A percentile compares a stretch with the other conserved stretches of the same genome.
These are phyloP conservation scores for Graphium colonna DNA, from an alignment of 2,888 invertebrate genomes.

Conservation along the genomic window DNA sequence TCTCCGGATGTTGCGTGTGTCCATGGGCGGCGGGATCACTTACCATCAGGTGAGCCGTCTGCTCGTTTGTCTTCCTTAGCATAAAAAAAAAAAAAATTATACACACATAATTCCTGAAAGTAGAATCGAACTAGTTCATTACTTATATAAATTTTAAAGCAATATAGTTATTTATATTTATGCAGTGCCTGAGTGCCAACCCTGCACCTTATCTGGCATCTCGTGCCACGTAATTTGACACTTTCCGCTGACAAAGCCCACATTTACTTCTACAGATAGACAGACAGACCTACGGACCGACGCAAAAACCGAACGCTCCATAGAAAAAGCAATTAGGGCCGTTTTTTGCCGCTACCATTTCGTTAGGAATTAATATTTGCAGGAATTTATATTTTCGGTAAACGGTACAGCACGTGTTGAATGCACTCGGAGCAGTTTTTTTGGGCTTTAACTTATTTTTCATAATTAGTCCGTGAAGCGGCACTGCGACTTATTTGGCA, in stretches of 20 bases:
- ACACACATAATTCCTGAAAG: too few relatives aligned
- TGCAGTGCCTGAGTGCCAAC: constrained; percentile 50
- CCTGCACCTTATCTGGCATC: constrained; percentile 66
- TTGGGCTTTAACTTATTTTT: constrained; percentile 74
- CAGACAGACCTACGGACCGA: constrained; percentile 51
- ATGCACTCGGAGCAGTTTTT: constrained; percentile 47
- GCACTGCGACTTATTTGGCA: too few relatives aligned
- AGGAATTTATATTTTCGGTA: constrained; percentile 51
- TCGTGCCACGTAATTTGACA: constrained; percentile 79
- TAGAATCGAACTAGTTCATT: too few relatives aligned
- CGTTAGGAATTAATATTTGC: constrained; percentile 70
- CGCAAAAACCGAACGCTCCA: constrained; percentile 60
- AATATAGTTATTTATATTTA: too few relatives aligned
- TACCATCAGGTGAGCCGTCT: too few relatives aligned
- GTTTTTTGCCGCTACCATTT: constrained; percentile 58
- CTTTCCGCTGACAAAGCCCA: constrained; percentile 77
- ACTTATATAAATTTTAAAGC: too few relatives aligned
- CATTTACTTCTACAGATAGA: constrained; percentile 54
- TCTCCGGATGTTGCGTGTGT: too few relatives aligned
- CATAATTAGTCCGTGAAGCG: constrained; percentile 75
- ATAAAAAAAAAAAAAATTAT: too few relatives aligned
- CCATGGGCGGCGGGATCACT: too few relatives aligned
- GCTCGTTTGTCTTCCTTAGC: too few relatives aligned
- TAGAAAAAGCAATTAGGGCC: constrained; percentile 75
- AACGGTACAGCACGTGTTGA: constrained; percentile 73